phyloP scores from a whole-genome alignment of 2,113 vertebrate genomes.

The Saguinus midas region DNA sequence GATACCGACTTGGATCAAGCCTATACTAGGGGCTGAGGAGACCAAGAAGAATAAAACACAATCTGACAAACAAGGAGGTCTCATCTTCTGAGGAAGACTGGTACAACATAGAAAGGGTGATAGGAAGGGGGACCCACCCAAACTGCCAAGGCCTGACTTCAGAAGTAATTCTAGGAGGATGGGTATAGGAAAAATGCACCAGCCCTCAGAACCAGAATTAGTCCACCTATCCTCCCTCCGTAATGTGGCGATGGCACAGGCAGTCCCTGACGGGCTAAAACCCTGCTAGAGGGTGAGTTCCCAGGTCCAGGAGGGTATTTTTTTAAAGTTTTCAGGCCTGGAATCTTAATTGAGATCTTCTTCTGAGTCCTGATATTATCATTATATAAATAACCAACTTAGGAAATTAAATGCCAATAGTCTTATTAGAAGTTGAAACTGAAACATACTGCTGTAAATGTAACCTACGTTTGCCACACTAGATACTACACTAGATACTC shows the following conservation, averaged over 20 bases:
- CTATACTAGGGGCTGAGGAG: neutral
- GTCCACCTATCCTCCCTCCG: neutral
- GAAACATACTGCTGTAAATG: neutral
- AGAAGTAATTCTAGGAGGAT: neutral
- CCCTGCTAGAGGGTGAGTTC: neutral
- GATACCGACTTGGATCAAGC: neutral
- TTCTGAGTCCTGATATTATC: neutral
- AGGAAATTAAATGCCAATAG: neutral
- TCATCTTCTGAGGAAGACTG: neutral
- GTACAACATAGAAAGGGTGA: neutral
- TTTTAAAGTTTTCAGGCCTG: neutral
- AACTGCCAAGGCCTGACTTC: neutral
- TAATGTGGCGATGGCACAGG: neutral
- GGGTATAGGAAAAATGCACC: neutral
- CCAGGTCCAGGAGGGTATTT: neutral
- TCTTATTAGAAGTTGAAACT: neutral
- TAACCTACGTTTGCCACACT: neutral
- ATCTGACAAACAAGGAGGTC: neutral
- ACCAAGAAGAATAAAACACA: neutral
- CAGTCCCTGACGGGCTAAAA: neutral
- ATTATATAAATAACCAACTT: neutral
- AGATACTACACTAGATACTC: neutral
- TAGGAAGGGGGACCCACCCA: neutral
- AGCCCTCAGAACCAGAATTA: neutral
- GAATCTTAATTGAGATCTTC: neutral